Base-by-base conservation (phyloP, 37 sponge, comb jelly and placozoan genomes). In the Ianthella basta region DNA sequence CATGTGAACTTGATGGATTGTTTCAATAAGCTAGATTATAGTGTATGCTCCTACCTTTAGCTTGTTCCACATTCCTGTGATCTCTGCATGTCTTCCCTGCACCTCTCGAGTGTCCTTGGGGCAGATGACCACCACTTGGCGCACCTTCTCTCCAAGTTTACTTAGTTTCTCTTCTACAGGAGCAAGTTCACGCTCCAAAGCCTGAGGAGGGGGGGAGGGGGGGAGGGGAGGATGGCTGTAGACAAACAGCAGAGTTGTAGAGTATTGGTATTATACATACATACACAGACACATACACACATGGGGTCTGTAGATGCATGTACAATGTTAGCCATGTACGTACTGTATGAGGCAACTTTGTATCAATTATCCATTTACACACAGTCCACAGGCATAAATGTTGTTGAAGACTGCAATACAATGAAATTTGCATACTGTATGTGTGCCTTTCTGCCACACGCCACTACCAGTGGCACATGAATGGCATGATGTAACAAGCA, bases 101-200 rank as follows among this genome's bases (percentile, higher is more conserved):
- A 96, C 87, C 41, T 74, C 77, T 23, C 83, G 50, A 13, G 85
- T 55, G 78, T 94, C 86, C 25, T 44, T 24, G 24, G 83, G 78
- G 61, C 84, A 83, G 32, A 72, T 55, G 16, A 79, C 35, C 12
- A 59, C 54, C 63, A 93, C 90, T 20, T 84, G 81, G 15, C 54
- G 57, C 10, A 91, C 90, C 87, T 86, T 89, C 44, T 63, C 79
- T 4, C 70, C 65, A 36, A 96, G 86, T 32, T 66, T 87, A 29
- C 81, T 63, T 18, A 94, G 75, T 67, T 88, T 89, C 65, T 92
- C 97, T 37, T 96, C 97, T 35, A 96, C 91, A 40, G 97, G 97
- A 29, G 87, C 91, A 40, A 96, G 87, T 85, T 96, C 97, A 40
- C 97, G 79, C 80, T 94, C 97, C 37, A 96, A 61, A 60, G 88